A percentile compares a stretch with the other conserved stretches of the same genome.
phyloP scores from a whole-genome alignment of 37 sponge, comb jelly and placozoan genomes.

The Dysidea cf. avara region DNA sequence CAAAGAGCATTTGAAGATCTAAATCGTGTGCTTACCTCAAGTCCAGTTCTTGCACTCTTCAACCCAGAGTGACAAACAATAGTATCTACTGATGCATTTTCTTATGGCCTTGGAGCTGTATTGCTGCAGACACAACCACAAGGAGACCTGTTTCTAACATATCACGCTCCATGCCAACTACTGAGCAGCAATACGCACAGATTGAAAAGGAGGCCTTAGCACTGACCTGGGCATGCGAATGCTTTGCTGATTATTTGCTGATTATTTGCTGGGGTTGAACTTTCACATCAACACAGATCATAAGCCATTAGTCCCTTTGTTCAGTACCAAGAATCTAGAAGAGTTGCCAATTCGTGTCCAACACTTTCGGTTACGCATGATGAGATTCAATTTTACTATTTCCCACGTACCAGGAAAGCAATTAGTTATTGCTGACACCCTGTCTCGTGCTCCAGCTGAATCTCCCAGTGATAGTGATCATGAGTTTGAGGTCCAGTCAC shows the following conservation, averaged over 20 bases:
- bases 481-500: too few species aligned
- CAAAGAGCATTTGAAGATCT: conserved; percentile 13
- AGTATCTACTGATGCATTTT: too few species aligned
- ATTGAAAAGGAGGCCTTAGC: conserved; percentile 70
- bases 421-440: conserved; percentile 42
- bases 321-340: conserved; percentile 44
- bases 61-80: too few species aligned
- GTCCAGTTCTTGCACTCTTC: conserved; percentile 16
- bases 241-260: conserved; percentile 8
- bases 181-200: conserved; percentile 45
- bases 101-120: too few species aligned
- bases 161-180: conserved; percentile 34
- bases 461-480: background rate
- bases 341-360: conserved; percentile 47
- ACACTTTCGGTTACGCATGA: conserved; percentile 50
- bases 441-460: conserved; percentile 39
- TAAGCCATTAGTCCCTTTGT: too few species aligned
- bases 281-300: conserved; percentile 60
- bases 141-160: conserved; percentile 53
- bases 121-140: too few species aligned
- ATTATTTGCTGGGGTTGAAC: conserved; percentile 34
- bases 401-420: conserved; percentile 58
- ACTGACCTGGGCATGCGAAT: conserved; percentile 46
- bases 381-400: conserved; percentile 51
- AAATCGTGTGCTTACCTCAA: conserved; percentile 1